A percentile compares a stretch with the other conserved stretches of the same genome.
These are phyloP conservation scores for Chironomus riparius DNA, from an alignment of 2,888 invertebrate genomes.

Conservation along the genomic window DNA sequence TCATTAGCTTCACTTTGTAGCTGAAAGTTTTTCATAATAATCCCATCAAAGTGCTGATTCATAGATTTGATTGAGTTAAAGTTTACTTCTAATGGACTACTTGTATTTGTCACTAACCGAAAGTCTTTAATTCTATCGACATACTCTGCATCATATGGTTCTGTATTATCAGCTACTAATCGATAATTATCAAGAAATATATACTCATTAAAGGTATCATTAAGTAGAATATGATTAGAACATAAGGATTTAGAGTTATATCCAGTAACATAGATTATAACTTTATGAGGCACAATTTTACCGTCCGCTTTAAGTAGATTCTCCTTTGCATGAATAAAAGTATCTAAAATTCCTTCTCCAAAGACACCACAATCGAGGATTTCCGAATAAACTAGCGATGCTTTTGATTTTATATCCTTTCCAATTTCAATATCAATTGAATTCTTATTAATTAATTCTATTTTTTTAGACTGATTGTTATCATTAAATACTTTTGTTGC, in stretches of 20 bases:
- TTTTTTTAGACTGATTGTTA: conserved; percentile 39
- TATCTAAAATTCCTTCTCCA: conserved; percentile 62
- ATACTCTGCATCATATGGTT: conserved; percentile 63
- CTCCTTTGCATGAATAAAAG: conserved; percentile 59
- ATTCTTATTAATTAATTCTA: conserved; percentile 49
- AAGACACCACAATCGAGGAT: conserved; percentile 71
- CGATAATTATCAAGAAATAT: conserved; percentile 37
- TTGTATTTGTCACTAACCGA: conserved; percentile 50
- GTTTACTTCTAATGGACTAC: conserved; percentile 49
- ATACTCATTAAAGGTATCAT: conserved; percentile 27
- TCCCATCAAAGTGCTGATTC: conserved; percentile 37
- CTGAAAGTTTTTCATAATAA: conserved; percentile 36
- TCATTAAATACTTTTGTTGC: conserved; percentile 48
- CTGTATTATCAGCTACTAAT: conserved; percentile 39
- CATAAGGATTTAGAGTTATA: conserved; percentile 49
- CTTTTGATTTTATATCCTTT: conserved; percentile 44
- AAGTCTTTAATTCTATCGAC: conserved; percentile 48
- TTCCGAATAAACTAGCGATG: conserved; percentile 62
- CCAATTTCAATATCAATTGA: conserved; percentile 50
- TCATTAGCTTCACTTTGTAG: conserved; percentile 46
- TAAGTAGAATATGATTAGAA: conserved; percentile 39
- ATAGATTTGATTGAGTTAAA: conserved; percentile 52
- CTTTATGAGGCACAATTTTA: conserved; percentile 52
- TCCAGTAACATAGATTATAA: conserved; percentile 55
- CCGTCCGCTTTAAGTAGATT: conserved; percentile 46